phyloP scores from a whole-genome alignment of 2,113 vertebrate genomes.

The Serilophus lunatus region DNA sequence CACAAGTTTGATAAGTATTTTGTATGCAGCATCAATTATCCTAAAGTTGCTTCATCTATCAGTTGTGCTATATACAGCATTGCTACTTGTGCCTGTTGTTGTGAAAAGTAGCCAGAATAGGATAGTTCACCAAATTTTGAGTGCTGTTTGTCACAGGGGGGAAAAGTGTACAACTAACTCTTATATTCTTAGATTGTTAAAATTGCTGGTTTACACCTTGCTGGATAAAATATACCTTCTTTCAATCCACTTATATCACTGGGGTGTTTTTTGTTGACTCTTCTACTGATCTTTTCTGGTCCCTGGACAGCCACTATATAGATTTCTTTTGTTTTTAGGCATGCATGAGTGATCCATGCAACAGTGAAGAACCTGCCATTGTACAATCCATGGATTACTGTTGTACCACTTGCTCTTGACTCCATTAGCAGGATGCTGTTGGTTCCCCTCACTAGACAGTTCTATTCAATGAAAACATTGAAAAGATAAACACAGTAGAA shows the following conservation, averaged over 20 bases:
- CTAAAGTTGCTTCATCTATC: background rate
- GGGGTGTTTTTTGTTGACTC: constrained; percentile 8
- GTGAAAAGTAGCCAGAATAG: background rate
- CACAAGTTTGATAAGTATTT: background rate
- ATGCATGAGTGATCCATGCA: constrained; percentile 82
- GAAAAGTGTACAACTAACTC: background rate
- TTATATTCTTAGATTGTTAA: background rate
- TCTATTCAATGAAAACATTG: background rate
- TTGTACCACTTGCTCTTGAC: constrained; percentile 12
- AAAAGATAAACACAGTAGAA: background rate
- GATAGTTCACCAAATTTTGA: background rate
- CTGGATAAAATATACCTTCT: background rate
- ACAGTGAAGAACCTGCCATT: constrained; percentile 71
- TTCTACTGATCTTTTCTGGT: constrained; percentile 61
- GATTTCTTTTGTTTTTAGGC: constrained; percentile 69
- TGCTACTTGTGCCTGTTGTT: background rate
- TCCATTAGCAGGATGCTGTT: constrained; percentile 44
- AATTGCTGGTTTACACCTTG: constrained; percentile 6
- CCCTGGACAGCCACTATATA: constrained; percentile 66
- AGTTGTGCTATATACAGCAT: background rate
- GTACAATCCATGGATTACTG: constrained; percentile 53
- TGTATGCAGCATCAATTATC: background rate
- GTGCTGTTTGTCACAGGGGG: background rate
- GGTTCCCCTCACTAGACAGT: constrained; percentile 45
- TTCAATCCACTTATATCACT: background rate